These are phyloP conservation scores for Cochlearius cochlearius DNA, from an alignment of 2,113 vertebrate genomes.

Conservation along the genomic window DNA sequence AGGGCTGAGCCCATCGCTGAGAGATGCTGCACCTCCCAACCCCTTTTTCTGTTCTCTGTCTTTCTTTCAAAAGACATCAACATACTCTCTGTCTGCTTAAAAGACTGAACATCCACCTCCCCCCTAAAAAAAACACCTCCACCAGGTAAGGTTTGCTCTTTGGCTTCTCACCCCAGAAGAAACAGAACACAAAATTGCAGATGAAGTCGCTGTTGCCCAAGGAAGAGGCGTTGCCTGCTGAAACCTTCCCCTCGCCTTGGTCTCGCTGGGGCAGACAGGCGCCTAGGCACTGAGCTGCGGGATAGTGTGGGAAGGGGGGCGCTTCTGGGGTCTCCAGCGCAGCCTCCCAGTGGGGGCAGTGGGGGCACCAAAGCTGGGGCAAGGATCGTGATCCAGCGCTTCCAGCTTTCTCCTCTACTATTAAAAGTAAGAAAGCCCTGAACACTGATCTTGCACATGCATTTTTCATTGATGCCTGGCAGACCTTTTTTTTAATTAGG, in stretches of 20 bases:
- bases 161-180: neutral
- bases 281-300: rapidly evolving
- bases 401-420: neutral
- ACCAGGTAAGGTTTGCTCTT: neutral
- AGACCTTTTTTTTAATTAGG: neutral
- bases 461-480: neutral
- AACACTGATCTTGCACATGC: neutral
- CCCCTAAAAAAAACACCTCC: neutral
- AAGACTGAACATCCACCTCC: neutral
- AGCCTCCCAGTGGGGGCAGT: rapidly evolving
- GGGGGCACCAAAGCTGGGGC: rapidly evolving
- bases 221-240: neutral
- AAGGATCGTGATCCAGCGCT: rapidly evolving
- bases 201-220: neutral
- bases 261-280: neutral
- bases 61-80: neutral
- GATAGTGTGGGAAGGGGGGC: rapidly evolving
- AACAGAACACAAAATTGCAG: neutral
- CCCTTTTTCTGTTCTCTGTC: neutral
- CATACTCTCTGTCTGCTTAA: neutral
- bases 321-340: neutral
- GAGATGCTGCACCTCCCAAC: neutral
- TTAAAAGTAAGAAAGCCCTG: neutral
- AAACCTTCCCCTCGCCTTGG: rapidly evolving
- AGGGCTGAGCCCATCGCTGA: neutral